Base-by-base conservation (phyloP, 2,888 invertebrate genomes). In the Criorhina ranunculi region DNA sequence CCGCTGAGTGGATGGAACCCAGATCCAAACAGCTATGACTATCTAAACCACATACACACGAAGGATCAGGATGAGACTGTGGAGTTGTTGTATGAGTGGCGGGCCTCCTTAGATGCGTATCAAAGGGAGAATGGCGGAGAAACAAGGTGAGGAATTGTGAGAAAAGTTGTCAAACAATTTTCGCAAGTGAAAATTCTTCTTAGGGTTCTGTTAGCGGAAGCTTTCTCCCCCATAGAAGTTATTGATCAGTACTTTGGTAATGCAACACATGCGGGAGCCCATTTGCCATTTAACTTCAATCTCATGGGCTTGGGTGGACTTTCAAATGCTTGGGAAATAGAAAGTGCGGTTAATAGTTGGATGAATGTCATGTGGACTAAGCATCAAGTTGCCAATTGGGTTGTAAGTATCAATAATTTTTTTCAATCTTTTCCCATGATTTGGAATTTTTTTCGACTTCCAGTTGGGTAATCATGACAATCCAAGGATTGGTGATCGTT, bases 391-490 rank as follows among this genome's bases (percentile, higher is more conserved):
- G 92, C 95, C 1, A 95, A 95, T 87, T 95, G 95, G 95, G 95
- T 95, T 89, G 94, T 95, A 87, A 91, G 93, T 86, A 17, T 29
- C 8, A 44, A 42, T 29, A 8, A 31, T 4, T 35, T 31, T 51
- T 5, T 2, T 19, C 2, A 24, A 24, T 24, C 4, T 24, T 4
- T 24, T 24, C 2, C 1, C 24, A 24, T n/a, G 19, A 37, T 42
- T 35, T 11, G 1, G 37, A 49, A 7, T 31, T 35, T 15, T 35
- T 12, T 29, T 11, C 29, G n/a, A 12, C 6, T 55, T 89, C 44
- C 86, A 94, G 94, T 92, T 94, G 53, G 95, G 95, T 5, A 95
- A 95, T 89, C 95, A 95, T 87, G 95, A 95, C 89, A 93, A 94
- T 75, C 91, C 91, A 57, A 92, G 95, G 57, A 93, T 94, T 89